Conservation (phyloP, 2,888 invertebrate genomes). For the Ennomos erosarius region DNA sequence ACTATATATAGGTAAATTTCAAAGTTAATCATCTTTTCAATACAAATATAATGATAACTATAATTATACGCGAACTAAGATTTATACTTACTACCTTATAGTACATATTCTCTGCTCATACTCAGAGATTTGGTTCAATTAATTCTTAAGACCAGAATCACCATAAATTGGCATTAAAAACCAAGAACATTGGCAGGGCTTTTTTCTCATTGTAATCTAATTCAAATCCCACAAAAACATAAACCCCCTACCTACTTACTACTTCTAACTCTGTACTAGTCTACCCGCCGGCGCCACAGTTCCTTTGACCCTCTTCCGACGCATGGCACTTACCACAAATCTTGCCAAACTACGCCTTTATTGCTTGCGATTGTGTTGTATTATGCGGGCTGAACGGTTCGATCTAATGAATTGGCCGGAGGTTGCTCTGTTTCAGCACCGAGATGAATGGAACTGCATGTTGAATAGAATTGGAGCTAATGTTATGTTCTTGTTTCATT, state of each 20-base stretch:
- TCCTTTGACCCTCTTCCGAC: constrained; percentile 34
- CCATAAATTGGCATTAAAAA: too few relatives aligned
- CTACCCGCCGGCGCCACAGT: constrained; percentile 37
- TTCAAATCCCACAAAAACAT: too few relatives aligned
- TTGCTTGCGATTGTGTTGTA: constrained; percentile 29
- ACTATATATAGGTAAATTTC: too few relatives aligned
- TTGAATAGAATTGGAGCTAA: constrained; percentile 14
- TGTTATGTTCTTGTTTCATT: background rate
- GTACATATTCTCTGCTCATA: too few relatives aligned
- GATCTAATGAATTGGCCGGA: constrained; percentile 28
- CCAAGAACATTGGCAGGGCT: too few relatives aligned
- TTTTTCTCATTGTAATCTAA: too few relatives aligned
- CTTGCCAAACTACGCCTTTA: constrained; percentile 37
- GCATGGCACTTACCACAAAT: constrained; percentile 43
- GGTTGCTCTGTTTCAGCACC: constrained; percentile 18
- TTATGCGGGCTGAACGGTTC: constrained; percentile 17
- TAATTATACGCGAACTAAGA: too few relatives aligned
- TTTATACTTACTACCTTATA: too few relatives aligned
- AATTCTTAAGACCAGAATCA: too few relatives aligned
- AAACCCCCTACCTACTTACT: background rate
- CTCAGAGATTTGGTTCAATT: too few relatives aligned
- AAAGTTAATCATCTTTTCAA: too few relatives aligned
- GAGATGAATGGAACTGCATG: constrained; percentile 17
- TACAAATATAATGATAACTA: too few relatives aligned
- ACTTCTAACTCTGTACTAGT: constrained; percentile 2